A percentile compares a stretch with the other conserved stretches of the same genome.
phyloP scores from a whole-genome alignment of 2,888 invertebrate species.

The Drosophila austrosaltans region DNA sequence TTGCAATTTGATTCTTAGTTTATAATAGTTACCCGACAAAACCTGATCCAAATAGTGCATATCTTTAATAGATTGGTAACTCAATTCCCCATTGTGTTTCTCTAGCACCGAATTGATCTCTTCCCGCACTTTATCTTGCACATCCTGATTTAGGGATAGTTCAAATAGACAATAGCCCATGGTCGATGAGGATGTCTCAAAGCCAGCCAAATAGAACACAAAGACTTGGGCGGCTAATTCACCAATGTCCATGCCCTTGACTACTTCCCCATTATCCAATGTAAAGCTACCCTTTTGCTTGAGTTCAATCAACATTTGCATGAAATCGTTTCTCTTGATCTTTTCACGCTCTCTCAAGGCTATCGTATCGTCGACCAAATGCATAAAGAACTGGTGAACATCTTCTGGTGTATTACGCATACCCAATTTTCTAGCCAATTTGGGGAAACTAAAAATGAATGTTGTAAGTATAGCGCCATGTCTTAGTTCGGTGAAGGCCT shows the following conservation, averaged over 20 bases:
- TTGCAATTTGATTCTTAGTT: background rate
- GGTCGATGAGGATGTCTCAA: slow-evolving; percentile 84
- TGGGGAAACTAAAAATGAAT: slow-evolving; percentile 58
- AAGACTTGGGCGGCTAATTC: slow-evolving; percentile 85
- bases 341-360: slow-evolving; percentile 80
- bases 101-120: slow-evolving; percentile 82
- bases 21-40: slow-evolving; percentile 80
- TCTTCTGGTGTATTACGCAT: slow-evolving; percentile 65
- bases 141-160: slow-evolving; percentile 83
- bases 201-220: slow-evolving; percentile 85
- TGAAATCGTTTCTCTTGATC: slow-evolving; percentile 84
- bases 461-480: slow-evolving; percentile 46
- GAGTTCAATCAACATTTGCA: slow-evolving; percentile 84
- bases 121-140: slow-evolving; percentile 83
- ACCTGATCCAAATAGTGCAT: slow-evolving; percentile 84
- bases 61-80: slow-evolving; percentile 80
- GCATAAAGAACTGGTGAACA: slow-evolving; percentile 78
- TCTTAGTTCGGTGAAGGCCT: slow-evolving; percentile 41
- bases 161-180: slow-evolving; percentile 84
- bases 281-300: slow-evolving; percentile 71
- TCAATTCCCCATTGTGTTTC: slow-evolving; percentile 81
- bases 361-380: slow-evolving; percentile 81
- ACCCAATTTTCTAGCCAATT: slow-evolving; percentile 62
- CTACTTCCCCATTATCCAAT: slow-evolving; percentile 67
- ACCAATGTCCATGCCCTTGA: slow-evolving; percentile 73